Conservation (phyloP, 2,888 invertebrate genomes). For the Drosophila helvetica region DNA sequence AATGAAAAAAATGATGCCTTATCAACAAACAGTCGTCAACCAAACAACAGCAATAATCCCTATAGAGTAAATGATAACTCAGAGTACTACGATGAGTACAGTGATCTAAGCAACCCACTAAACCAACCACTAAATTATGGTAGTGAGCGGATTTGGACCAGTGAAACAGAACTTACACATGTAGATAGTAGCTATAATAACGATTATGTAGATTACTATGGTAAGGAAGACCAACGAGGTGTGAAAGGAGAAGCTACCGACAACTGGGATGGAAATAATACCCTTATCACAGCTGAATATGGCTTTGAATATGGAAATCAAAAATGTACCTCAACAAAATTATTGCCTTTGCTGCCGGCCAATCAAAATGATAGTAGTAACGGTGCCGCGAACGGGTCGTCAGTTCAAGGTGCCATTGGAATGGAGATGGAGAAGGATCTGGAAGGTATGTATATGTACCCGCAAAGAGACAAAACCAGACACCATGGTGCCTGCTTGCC, state of each 20-base stretch:
- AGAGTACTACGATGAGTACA: conserved; percentile 53
- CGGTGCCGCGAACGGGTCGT: conserved; percentile 31
- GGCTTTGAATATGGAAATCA: conserved; percentile 28
- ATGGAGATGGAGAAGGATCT: not conserved
- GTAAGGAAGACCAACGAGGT: conserved; percentile 6
- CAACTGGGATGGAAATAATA: conserved; percentile 54
- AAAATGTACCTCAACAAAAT: conserved; percentile 53
- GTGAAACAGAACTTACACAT: conserved; percentile 85
- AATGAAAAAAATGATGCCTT: conserved; percentile 87
- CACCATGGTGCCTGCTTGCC: conserved; percentile 72
- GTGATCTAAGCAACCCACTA: conserved; percentile 25
- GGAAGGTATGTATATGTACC: conserved; percentile 78
- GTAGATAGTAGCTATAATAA: conserved; percentile 82
- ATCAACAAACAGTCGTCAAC: conserved; percentile 90
- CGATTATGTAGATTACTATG: conserved; percentile 40
- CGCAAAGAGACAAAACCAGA: conserved; percentile 42
- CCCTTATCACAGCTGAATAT: conserved; percentile 21
- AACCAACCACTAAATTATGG: conserved; percentile 13
- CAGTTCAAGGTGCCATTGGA: not conserved
- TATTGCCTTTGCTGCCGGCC: conserved; percentile 74
- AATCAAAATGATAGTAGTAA: conserved; percentile 62
- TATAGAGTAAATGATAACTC: conserved; percentile 59
- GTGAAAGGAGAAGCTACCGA: conserved; percentile 23
- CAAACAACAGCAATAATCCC: conserved; percentile 84
- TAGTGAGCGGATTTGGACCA: conserved; percentile 51